These are phyloP conservation scores for Bungarus multicinctus DNA, from an alignment of 2,113 vertebrate species.

Conservation along the genomic window DNA sequence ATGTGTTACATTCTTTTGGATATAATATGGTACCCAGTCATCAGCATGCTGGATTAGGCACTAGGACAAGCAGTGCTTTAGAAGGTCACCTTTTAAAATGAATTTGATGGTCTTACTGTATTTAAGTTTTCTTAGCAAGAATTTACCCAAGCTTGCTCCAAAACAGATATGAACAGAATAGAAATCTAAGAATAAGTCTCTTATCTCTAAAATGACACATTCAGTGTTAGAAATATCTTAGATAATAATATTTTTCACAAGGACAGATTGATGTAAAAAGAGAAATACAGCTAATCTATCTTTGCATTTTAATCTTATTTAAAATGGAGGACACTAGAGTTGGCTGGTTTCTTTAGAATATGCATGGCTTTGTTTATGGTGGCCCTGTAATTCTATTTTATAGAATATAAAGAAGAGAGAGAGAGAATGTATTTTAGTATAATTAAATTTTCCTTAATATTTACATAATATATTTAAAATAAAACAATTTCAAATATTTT, in stretches of 20 bases:
- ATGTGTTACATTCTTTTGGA: not conserved
- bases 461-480: not conserved
- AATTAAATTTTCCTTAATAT: not conserved
- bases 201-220: not conserved
- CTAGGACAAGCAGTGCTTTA: not conserved
- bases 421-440: not conserved
- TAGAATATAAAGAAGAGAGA: not conserved
- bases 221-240: not conserved
- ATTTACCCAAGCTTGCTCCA: not conserved
- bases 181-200: not conserved
- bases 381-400: not conserved
- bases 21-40: not conserved
- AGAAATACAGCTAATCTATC: not conserved
- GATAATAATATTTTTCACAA: not conserved
- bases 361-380: not conserved
- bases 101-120: not conserved
- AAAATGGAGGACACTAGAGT: not conserved
- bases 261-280: not conserved
- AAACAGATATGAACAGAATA: not conserved
- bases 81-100: not conserved
- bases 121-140: not conserved
- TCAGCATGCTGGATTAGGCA: not conserved
- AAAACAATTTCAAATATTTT: not conserved
- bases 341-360: not conserved
- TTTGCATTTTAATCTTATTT: not conserved